These are phyloP conservation scores for Gavialis gangeticus DNA, from an alignment of 2,113 vertebrate species.

Conservation along the genomic window DNA sequence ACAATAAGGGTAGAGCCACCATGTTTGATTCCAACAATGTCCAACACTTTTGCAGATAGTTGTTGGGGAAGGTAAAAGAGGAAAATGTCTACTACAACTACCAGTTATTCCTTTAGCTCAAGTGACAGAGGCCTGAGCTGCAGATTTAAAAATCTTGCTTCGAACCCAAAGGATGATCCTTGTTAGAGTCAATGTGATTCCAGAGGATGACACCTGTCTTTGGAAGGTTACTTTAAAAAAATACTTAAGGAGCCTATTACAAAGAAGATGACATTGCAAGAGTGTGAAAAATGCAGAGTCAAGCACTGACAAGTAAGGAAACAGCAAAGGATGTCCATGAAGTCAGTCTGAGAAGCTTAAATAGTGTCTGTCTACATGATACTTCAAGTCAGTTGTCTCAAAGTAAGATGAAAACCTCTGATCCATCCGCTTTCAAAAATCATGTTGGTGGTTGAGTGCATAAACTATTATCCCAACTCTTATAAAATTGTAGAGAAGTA, in stretches of 20 bases:
- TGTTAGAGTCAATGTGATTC: neutral
- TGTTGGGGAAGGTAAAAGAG: neutral
- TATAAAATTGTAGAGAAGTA: too few relatives aligned
- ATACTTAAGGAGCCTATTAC: neutral
- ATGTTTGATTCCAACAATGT: too few relatives aligned
- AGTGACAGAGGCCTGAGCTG: neutral
- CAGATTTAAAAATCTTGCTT: neutral
- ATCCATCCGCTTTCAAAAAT: neutral
- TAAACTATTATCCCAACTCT: neutral
- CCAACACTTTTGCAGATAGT: neutral
- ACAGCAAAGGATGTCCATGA: rapidly evolving
- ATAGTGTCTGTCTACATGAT: neutral
- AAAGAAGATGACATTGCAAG: neutral
- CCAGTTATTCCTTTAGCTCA: neutral
- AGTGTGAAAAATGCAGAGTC: neutral
- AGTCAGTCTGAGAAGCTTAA: neutral
- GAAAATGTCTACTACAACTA: neutral
- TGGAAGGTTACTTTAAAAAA: neutral
- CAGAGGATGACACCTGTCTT: neutral
- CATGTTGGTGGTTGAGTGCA: rapidly evolving
- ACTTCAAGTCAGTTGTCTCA: neutral
- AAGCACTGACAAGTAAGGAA: neutral
- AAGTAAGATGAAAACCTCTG: neutral
- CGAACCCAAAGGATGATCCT: neutral
- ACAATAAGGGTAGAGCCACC: neutral